These are phyloP conservation scores for Oxystoma pomonae DNA, from an alignment of 2,888 invertebrate species.

Conservation along the genomic window DNA sequence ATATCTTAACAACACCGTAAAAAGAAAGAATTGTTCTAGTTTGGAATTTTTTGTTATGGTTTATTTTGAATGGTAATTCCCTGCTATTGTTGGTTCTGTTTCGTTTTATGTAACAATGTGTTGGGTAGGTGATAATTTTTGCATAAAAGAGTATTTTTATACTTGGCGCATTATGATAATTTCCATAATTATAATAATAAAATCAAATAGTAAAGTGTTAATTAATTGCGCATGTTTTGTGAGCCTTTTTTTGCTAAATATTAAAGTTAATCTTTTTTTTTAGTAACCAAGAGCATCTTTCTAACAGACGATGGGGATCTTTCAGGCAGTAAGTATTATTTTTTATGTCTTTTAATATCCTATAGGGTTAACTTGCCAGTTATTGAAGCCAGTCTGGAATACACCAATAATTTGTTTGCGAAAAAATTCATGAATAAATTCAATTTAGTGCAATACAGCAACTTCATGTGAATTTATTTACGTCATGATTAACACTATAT, in stretches of 20 bases:
- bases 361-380: no score
- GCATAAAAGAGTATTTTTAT: no score
- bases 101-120: not conserved
- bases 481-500: no score
- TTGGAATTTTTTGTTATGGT: not conserved
- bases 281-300: constrained; percentile 57
- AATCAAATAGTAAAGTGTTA: no score
- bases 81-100: not conserved
- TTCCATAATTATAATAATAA: no score
- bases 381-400: no score
- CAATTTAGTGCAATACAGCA: no score
- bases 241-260: not conserved
- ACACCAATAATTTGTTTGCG: no score
- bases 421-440: no score
- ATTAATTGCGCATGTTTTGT: not conserved
- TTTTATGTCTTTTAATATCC: not conserved
- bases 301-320: constrained; percentile 62
- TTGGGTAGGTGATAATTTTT: not conserved
- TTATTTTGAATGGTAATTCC: not conserved
- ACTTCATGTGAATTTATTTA: no score
- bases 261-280: constrained; percentile 42
- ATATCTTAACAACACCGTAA: not conserved
- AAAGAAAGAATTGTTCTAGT: not conserved
- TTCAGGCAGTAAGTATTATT: constrained; percentile 56
- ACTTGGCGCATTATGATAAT: no score